Percentiles rank a stretch among this genome's conserved stretches.
These are phyloP conservation scores for Epistrophella euchroma DNA, from an alignment of 2,888 invertebrate species.

Conservation along the genomic window DNA sequence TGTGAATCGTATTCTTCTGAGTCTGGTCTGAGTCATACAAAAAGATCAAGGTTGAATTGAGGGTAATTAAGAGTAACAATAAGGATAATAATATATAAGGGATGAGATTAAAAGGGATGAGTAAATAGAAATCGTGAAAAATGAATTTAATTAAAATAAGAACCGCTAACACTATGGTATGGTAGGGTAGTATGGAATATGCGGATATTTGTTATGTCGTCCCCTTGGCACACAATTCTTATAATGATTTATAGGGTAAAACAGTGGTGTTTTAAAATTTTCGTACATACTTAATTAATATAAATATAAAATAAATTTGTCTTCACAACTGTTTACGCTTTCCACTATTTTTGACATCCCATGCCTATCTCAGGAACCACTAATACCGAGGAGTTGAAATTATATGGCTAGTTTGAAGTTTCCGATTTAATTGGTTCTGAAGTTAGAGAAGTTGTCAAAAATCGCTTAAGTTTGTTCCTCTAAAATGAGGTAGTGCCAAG, in stretches of 20 bases:
- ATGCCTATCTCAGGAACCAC: too few species aligned
- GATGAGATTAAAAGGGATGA: constrained; percentile 38
- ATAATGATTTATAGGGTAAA: not conserved
- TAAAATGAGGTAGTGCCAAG: too few species aligned
- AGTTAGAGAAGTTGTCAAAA: too few species aligned
- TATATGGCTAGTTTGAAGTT: too few species aligned
- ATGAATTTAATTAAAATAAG: constrained; percentile 72
- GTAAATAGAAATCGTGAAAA: constrained; percentile 60
- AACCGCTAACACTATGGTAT: constrained; percentile 54
- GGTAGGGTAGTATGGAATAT: not conserved
- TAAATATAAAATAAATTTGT: too few species aligned
- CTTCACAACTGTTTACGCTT: too few species aligned
- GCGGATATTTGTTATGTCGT: constrained; percentile 31
- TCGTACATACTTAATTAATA: not conserved
- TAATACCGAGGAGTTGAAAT: too few species aligned
- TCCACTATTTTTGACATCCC: too few species aligned
- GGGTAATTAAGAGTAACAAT: constrained; percentile 50
- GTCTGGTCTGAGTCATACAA: constrained; percentile 35
- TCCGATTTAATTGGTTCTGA: too few species aligned
- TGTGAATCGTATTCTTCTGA: not conserved
- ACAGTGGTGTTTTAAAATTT: constrained; percentile 42
- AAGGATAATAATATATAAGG: constrained; percentile 18
- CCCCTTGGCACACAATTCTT: constrained; percentile 26
- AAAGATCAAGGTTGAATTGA: constrained; percentile 70
- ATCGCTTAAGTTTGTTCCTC: too few species aligned